These are phyloP conservation scores for Lithobates sylvaticus DNA, from an alignment of 2,797 vertebrate genomes.

Conservation along the genomic window DNA sequence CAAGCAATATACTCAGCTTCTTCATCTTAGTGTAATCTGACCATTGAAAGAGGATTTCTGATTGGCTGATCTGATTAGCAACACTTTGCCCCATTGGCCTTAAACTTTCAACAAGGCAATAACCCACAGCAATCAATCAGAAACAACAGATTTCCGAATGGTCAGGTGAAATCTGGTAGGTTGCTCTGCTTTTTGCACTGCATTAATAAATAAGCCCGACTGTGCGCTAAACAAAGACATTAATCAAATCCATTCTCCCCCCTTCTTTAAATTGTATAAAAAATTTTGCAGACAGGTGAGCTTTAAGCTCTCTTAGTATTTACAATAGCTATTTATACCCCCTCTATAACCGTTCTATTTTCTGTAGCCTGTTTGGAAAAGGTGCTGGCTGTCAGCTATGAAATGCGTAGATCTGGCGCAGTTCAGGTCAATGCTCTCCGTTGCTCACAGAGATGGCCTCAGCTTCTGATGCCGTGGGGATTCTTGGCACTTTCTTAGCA, in stretches of 20 bases:
- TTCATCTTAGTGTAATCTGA: too few relatives aligned
- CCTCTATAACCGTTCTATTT: background rate
- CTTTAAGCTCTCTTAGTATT: conserved; percentile 29
- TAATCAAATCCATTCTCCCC: background rate
- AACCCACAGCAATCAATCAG: background rate
- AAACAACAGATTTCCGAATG: background rate
- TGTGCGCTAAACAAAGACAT: background rate
- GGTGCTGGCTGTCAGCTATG: background rate
- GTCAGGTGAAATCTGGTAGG: background rate
- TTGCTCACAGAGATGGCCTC: conserved; percentile 82
- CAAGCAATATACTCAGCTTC: too few relatives aligned
- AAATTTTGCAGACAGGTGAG: conserved; percentile 9
- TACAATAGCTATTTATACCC: conserved; percentile 13
- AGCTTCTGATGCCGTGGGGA: conserved; percentile 80
- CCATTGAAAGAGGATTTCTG: background rate
- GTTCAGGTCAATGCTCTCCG: conserved; percentile 79
- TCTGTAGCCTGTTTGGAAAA: conserved; percentile 19
- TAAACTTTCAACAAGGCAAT: background rate
- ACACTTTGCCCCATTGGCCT: background rate
- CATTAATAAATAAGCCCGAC: background rate
- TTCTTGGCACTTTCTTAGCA: conserved; percentile 94
- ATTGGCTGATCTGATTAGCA: background rate
- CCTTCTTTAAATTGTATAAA: conserved; percentile 17
- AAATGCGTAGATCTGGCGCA: conserved; percentile 30
- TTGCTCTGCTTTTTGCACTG: background rate